phyloP scores from a whole-genome alignment of 2,113 vertebrate species.

The Oncorhynchus masou region DNA sequence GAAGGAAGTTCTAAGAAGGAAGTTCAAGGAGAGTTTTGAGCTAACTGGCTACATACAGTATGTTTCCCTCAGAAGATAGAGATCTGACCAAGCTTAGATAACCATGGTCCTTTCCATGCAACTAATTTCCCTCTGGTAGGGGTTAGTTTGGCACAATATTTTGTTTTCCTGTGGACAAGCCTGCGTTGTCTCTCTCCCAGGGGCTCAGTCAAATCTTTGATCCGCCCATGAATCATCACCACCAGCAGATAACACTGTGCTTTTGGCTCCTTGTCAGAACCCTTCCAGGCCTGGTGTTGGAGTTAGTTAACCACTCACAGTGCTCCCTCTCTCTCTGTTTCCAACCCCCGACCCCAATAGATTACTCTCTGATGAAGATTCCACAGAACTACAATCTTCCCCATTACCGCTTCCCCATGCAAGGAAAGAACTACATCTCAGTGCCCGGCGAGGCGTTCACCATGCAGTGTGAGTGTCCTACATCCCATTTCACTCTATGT shows the following conservation, averaged over 20 bases:
- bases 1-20: background rate
- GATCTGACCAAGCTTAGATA: background rate
- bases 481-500: constrained; percentile 34
- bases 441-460: constrained; percentile 87
- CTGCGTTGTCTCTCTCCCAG: constrained; percentile 25
- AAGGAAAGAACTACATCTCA: constrained; percentile 86
- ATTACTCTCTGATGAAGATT: constrained; percentile 85
- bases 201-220: constrained; percentile 17
- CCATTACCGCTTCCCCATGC: constrained; percentile 86
- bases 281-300: constrained; percentile 12
- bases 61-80: background rate
- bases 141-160: constrained; percentile 42
- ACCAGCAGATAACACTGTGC: constrained; percentile 25
- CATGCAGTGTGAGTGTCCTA: constrained; percentile 76
- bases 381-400: constrained; percentile 70
- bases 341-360: constrained; percentile 76
- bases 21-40: background rate
- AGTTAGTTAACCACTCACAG: constrained; percentile 1
- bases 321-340: constrained; percentile 43
- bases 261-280: background rate
- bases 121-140: background rate
- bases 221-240: constrained; percentile 23
- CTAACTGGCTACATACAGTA: background rate
- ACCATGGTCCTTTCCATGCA: background rate
- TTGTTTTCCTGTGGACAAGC: constrained; percentile 28